phyloP scores from a whole-genome alignment of 2,113 vertebrate genomes.

The Ailuropoda melanoleuca region DNA sequence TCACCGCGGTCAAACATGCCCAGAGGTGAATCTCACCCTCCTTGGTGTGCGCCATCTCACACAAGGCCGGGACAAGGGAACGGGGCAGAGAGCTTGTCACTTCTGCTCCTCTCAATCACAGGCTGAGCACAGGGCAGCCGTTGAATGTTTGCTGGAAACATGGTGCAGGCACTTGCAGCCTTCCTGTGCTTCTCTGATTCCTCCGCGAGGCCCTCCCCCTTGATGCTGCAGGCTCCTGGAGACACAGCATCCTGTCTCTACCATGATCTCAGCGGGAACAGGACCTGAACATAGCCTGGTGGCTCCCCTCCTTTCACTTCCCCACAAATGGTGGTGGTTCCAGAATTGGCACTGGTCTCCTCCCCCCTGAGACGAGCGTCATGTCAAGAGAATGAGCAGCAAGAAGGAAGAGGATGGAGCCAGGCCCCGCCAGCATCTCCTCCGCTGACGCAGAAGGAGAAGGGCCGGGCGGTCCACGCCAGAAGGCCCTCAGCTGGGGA shows the following conservation, averaged over 20 bases:
- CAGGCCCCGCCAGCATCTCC: rapidly evolving
- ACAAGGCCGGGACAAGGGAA: rapidly evolving
- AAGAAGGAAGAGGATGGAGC: not conserved
- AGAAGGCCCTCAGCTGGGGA: not conserved
- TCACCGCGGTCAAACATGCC: rapidly evolving
- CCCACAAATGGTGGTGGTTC: not conserved
- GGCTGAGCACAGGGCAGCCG: rapidly evolving
- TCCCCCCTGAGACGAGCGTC: not conserved
- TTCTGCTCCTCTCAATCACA: rapidly evolving
- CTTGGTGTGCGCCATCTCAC: rapidly evolving
- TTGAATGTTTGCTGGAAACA: rapidly evolving
- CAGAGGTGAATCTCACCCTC: not conserved
- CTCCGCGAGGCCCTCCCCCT: rapidly evolving
- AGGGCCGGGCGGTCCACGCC: not conserved
- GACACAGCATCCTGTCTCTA: not conserved
- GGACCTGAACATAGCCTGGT: not conserved
- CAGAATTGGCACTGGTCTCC: not conserved
- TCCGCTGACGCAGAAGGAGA: not conserved
- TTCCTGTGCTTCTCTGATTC: not conserved
- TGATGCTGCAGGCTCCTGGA: rapidly evolving
- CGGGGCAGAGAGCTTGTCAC: rapidly evolving
- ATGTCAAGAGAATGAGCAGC: not conserved
- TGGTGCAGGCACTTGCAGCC: rapidly evolving
- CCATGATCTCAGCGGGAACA: not conserved
- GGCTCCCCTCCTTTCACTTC: not conserved